Evolutionary conservation across 2,888 invertebrate species (phyloP), one percentile per base, ranked within the genome.

Genomic region (Lasioglossum figueresi): DNA sequence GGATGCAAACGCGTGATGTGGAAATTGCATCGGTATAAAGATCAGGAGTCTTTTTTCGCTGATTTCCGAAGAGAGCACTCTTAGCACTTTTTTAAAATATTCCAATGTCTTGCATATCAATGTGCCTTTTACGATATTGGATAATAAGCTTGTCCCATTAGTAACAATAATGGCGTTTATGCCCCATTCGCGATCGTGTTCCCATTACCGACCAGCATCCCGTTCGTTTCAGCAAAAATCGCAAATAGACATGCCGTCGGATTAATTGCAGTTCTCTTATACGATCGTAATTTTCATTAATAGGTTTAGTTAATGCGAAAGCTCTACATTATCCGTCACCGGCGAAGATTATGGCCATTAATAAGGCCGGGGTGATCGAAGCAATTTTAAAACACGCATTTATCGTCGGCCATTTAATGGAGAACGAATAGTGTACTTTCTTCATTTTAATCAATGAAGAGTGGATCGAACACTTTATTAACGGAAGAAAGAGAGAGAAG

Each of bases 391-490:
- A 63, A 31, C 31, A 31, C 31, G 31, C 8, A 19, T 63, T 63
- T 31, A 63, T 19, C 8, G 0, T 1, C 63, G 31, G 31, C 19
- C 63, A 6, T 19, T 31, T 31, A 31, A 31, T 16, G 27, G 31
- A 12, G 43, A 12, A 43, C 12, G 59, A 27, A 12, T 16, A 31
- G 27, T 19, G 63, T 63, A 19, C 63, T 16, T 63, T 63, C 31
- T 31, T 31, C 31, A 63, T 63, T 63, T 63, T 63, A 63, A 63
- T 63, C 63, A 63, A 63, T 63, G 19, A 63, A 63, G 31, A 31
- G 8, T 12, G 56, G 56, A 56, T n/a, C n/a, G 12, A 56, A 56
- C 56, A 56, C n/a, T 63, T 63, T 16, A 63, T 63, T 63, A 63
- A 63, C 19, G n/a, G 10, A n/a, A 56, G n/a, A n/a, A 12, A 56